phyloP scores from a whole-genome alignment of 2,113 vertebrate genomes.

The Centropus bengalensis region DNA sequence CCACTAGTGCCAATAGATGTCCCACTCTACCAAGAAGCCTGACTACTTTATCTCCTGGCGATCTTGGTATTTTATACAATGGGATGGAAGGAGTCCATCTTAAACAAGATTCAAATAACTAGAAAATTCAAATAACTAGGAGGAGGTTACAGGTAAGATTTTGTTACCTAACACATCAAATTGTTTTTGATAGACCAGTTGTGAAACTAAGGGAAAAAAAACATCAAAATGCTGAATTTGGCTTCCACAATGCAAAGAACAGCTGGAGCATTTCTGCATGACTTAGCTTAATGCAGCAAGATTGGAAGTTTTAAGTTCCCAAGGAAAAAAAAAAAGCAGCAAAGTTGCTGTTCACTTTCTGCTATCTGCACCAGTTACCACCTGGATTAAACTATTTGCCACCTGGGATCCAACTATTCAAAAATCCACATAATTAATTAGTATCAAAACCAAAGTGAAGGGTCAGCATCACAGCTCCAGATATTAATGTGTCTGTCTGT shows the following conservation, averaged over 20 bases:
- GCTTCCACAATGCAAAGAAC: conserved; percentile 54
- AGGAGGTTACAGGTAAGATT: conserved; percentile 2
- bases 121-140: conserved; percentile 8
- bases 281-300: conserved; percentile 69
- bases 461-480: not conserved
- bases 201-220: not conserved
- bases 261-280: conserved; percentile 75
- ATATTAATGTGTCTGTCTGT: not conserved
- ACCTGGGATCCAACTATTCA: not conserved
- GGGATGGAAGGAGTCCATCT: not conserved
- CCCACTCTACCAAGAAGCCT: not conserved
- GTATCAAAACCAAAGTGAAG: not conserved
- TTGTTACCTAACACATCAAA: conserved; percentile 7
- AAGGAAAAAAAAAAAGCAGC: not conserved
- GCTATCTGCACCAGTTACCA: conserved; percentile 49
- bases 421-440: conserved; percentile 3
- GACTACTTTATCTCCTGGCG: not conserved
- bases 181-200: too few relatives aligned
- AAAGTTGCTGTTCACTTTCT: conserved; percentile 44
- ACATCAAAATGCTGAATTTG: conserved; percentile 51
- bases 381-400: conserved; percentile 28
- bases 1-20: not conserved
- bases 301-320: conserved; percentile 70
- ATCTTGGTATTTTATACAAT: not conserved
- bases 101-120: not conserved